These are phyloP conservation scores for Bursaphelenchus okinawaensis DNA, from an alignment of 2,888 invertebrate genomes.

Conservation along the genomic window DNA sequence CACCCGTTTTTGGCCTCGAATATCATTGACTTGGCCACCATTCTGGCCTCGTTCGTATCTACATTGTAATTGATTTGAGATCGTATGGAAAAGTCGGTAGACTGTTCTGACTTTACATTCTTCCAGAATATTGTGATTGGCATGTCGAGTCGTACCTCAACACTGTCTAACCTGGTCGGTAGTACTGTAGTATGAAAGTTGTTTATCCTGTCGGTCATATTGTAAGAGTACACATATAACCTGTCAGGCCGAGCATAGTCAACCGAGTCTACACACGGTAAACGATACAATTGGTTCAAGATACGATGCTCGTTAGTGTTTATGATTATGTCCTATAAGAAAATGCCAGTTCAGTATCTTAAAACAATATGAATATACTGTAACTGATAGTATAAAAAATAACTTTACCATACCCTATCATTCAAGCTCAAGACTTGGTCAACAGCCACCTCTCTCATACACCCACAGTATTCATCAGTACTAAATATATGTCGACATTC, in stretches of 20 bases:
- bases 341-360: too few species aligned
- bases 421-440: background rate
- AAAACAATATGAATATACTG: too few species aligned
- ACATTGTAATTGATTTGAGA: background rate
- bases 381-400: too few species aligned
- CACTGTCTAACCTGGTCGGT: background rate
- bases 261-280: background rate
- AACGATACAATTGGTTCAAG: background rate
- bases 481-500: background rate
- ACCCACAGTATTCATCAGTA: background rate
- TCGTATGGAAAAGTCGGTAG: background rate
- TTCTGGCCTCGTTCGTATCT: background rate
- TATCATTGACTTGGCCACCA: background rate
- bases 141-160: background rate
- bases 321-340: background rate
- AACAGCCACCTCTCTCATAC: background rate
- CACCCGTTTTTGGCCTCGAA: background rate
- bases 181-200: background rate
- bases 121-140: background rate
- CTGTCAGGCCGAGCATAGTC: background rate
- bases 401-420: too few species aligned
- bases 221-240: background rate
- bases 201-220: background rate
- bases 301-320: background rate
- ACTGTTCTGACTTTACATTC: background rate